These are phyloP conservation scores for Melanostoma scalare DNA, from an alignment of 2,888 invertebrate species.

Conservation along the genomic window DNA sequence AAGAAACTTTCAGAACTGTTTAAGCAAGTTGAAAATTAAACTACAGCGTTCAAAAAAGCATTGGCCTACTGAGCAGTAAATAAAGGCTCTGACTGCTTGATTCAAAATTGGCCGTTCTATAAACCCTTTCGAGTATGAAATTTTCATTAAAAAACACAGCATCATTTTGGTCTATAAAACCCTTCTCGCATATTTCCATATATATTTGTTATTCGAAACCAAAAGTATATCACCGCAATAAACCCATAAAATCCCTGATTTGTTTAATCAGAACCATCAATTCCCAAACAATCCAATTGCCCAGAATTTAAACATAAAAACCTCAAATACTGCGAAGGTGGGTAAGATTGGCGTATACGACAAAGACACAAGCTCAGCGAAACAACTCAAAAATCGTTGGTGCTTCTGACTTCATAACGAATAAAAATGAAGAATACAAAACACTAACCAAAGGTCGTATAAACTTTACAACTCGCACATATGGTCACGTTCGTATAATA, in stretches of 20 bases:
- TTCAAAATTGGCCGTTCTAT: neutral
- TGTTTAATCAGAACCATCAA: constrained; percentile 55
- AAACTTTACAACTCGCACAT: constrained; percentile 69
- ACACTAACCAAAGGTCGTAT: constrained; percentile 66
- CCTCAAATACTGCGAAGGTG: constrained; percentile 16
- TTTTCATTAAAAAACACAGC: constrained; percentile 60
- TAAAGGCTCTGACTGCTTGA: no score
- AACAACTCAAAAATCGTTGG: constrained; percentile 60
- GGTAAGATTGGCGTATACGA: constrained; percentile 44
- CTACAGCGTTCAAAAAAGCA: no score
- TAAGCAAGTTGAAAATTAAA: no score
- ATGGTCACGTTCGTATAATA: constrained; percentile 58
- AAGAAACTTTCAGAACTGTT: no score
- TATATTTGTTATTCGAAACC: constrained; percentile 64
- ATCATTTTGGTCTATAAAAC: constrained; percentile 61
- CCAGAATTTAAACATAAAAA: constrained; percentile 58
- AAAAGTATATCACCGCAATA: constrained; percentile 57
- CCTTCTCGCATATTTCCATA: constrained; percentile 56
- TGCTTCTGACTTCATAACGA: constrained; percentile 46
- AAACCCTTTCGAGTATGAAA: constrained; percentile 56
- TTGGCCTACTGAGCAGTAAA: no score
- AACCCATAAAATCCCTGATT: constrained; percentile 63
- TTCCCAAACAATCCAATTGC: constrained; percentile 15
- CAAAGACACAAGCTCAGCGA: constrained; percentile 36
- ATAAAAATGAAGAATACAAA: constrained; percentile 59